These are phyloP conservation scores for Clitarchus hookeri DNA, from an alignment of 2,888 invertebrate genomes.

Conservation along the genomic window DNA sequence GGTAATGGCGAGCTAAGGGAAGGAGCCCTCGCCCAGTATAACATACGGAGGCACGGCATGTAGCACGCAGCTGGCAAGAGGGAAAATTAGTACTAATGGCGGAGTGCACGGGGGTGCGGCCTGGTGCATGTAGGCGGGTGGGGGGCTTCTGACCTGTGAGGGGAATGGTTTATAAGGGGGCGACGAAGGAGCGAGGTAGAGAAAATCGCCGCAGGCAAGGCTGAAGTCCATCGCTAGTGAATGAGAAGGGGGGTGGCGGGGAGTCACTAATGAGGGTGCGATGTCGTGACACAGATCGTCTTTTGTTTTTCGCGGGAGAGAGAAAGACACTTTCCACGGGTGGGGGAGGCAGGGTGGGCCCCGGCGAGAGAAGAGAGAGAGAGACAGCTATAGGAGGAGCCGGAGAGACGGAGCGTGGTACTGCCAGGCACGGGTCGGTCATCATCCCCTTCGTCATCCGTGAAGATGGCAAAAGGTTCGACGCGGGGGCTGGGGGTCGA, in stretches of 20 bases:
- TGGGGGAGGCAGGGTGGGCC: background rate
- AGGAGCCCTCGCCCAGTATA: background rate
- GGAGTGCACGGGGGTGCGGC: background rate
- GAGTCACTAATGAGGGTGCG: conserved; percentile 25
- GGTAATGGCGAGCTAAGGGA: background rate
- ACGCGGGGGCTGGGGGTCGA: background rate
- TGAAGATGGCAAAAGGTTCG: background rate
- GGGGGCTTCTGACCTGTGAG: too few species aligned
- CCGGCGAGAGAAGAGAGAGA: background rate
- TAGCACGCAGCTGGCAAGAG: conserved; percentile 5
- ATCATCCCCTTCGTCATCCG: background rate
- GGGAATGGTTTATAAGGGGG: too few species aligned
- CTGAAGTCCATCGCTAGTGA: background rate
- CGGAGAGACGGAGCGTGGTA: background rate
- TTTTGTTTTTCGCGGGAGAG: conserved; percentile 19
- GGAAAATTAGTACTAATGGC: conserved; percentile 9
- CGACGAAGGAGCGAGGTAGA: background rate
- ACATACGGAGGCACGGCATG: background rate
- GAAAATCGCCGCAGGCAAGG: background rate
- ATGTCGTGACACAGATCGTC: conserved; percentile 22
- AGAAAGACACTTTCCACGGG: background rate
- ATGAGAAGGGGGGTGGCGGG: background rate
- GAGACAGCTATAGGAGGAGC: background rate
- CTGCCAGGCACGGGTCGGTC: background rate
- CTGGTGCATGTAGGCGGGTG: background rate